These are phyloP conservation scores for Catharus fuscescens DNA, from an alignment of 2,113 vertebrate genomes.

Conservation along the genomic window DNA sequence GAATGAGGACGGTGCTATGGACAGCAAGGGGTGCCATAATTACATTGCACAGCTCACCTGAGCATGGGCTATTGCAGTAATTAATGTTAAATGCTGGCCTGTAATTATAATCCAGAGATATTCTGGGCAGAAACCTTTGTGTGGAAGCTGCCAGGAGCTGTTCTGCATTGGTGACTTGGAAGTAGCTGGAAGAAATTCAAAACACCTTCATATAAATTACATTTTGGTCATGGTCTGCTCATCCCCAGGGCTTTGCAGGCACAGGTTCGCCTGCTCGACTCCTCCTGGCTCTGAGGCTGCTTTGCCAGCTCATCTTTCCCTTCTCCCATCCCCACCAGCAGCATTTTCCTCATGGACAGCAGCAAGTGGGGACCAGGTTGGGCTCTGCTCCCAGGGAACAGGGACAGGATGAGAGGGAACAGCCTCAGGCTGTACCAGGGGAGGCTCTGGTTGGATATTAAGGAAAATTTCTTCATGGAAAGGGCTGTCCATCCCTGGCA, in stretches of 20 bases:
- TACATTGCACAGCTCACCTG: constrained; percentile 13
- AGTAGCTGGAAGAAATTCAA: constrained; percentile 34
- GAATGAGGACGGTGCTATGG: background rate
- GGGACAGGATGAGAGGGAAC: background rate
- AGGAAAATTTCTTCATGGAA: background rate
- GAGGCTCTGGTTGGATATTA: background rate
- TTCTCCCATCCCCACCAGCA: too few relatives aligned
- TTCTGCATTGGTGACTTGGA: constrained; percentile 11
- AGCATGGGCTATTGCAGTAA: constrained; percentile 7
- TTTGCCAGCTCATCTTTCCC: background rate
- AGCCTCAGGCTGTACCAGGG: background rate
- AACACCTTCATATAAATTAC: constrained; percentile 44
- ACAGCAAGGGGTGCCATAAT: background rate
- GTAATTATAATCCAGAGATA: constrained; percentile 13
- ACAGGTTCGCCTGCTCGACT: background rate
- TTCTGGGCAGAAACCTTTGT: background rate
- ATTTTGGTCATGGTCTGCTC: constrained; percentile 46
- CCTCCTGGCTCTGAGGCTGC: background rate
- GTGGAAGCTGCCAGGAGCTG: background rate
- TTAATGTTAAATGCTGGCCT: constrained; percentile 24
- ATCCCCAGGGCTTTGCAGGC: background rate
- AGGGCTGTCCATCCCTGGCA: background rate
- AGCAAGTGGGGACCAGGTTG: rapidly evolving
- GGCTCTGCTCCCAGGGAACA: background rate
- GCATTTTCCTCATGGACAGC: background rate